Percentiles rank a stretch among this genome's conserved stretches.
These are phyloP conservation scores for Parasteatoda lunata DNA, from an alignment of 2,888 invertebrate species.

Conservation along the genomic window DNA sequence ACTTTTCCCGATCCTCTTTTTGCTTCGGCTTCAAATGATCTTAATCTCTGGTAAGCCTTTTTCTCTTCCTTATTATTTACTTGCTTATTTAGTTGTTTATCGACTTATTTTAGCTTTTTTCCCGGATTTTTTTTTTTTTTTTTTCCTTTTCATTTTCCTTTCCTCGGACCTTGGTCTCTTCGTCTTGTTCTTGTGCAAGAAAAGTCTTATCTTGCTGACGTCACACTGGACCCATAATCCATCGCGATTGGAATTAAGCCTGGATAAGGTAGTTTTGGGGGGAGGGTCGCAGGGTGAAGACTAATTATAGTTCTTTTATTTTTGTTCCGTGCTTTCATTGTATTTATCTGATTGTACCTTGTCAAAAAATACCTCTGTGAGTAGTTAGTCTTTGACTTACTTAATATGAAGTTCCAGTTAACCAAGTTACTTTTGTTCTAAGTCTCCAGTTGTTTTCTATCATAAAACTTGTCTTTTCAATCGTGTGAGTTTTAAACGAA, in stretches of 20 bases:
- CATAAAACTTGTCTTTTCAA: too few species aligned
- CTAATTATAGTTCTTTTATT: slow-evolving; percentile 56
- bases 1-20: slow-evolving; percentile 35
- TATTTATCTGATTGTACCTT: neutral
- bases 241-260: slow-evolving; percentile 66
- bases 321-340: neutral
- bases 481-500: too few species aligned
- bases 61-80: slow-evolving; percentile 68
- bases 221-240: slow-evolving; percentile 64
- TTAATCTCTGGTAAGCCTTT: slow-evolving; percentile 68
- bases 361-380: slow-evolving; percentile 9
- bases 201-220: slow-evolving; percentile 68
- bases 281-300: slow-evolving; percentile 29
- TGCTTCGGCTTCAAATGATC: slow-evolving; percentile 64
- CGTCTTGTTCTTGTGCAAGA: slow-evolving; percentile 34
- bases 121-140: neutral
- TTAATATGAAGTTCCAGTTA: too few species aligned
- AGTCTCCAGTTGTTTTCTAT: too few species aligned
- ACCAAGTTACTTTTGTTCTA: too few species aligned
- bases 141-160: slow-evolving; percentile 12
- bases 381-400: slow-evolving; percentile 6
- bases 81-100: slow-evolving; percentile 68
- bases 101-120: slow-evolving; percentile 59
- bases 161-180: slow-evolving; percentile 3
- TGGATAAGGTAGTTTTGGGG: slow-evolving; percentile 55